Base-by-base conservation (phyloP, 2,797 vertebrate genomes). In the Pempheris klunzingeri region DNA sequence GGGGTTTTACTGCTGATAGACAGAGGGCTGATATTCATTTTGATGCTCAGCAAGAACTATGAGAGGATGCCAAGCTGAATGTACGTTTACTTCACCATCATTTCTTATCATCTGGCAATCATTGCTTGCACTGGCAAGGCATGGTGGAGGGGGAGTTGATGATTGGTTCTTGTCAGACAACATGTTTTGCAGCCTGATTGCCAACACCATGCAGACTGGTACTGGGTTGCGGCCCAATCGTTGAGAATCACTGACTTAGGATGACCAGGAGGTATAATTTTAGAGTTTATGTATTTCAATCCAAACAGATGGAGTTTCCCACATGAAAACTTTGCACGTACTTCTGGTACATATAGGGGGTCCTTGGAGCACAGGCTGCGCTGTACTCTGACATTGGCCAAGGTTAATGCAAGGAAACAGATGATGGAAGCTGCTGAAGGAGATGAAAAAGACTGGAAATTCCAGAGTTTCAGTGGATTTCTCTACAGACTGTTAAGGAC, bases 301-400 rank as follows among this genome's bases (percentile, higher is more conserved):
- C 22, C 43, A 26, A 46, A 15, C 53, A 34, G 30, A 46, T 13
- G 7, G 67, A 36, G 67, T 32, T 20, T n/a, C 53, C 53, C 43
- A 38, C 46, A 18, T 52, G 26, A 52, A 41, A 22, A 4, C n/a
- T 36, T 11, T 36, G 44, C 28, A n/a, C 26, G 49, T 5, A 14
- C 32, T 34, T 14, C 34, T 20, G 26, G 11, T 9, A 18, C 30
- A 20, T 10, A 5, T 5, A 26, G 44, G 2, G 60, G 44, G 59
- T 61, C 32, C 63, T 28, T 32, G 17, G 26, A 34, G 36, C n/a
- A 0, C 47, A 54, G 4, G 49, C 38, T 32, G 64, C 17, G 49
- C 38, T 32, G 64, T 22, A 9, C 26, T n/a, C 26, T 34, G 32
- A 69, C 66, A 20, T 69, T 47, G 53, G 30, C 46, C 28, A 47